These are phyloP conservation scores for Tillus elongatus DNA, from an alignment of 2,888 invertebrate genomes.

Conservation along the genomic window DNA sequence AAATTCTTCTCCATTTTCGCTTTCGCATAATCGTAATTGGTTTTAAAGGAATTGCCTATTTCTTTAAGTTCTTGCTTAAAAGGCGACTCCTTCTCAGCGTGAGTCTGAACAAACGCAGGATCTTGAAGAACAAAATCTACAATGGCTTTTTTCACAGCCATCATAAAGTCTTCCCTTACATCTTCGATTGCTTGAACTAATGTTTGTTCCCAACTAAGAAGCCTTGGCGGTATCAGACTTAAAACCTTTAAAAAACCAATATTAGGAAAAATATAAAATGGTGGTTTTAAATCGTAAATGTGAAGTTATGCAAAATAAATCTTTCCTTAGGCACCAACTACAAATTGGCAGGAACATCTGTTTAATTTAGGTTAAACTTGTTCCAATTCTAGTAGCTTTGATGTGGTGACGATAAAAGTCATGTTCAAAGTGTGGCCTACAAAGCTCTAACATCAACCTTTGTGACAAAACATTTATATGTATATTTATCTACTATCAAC, in stretches of 20 bases:
- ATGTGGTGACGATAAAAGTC: too few species aligned
- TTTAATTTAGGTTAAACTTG: too few species aligned
- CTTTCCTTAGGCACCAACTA: too few species aligned
- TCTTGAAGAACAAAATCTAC: slow-evolving; percentile 86
- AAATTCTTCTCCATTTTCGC: slow-evolving; percentile 52
- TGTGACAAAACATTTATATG: too few species aligned
- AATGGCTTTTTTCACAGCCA: slow-evolving; percentile 83
- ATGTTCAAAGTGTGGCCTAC: too few species aligned
- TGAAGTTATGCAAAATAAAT: too few species aligned
- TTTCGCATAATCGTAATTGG: slow-evolving; percentile 40
- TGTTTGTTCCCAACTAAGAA: slow-evolving; percentile 54
- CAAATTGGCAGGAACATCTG: too few species aligned
- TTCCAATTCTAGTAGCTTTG: too few species aligned
- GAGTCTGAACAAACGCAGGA: slow-evolving; percentile 50
- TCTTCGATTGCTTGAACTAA: slow-evolving; percentile 60
- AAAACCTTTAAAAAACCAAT: slow-evolving; percentile 44
- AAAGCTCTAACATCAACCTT: too few species aligned
- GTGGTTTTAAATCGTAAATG: too few species aligned
- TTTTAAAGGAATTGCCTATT: slow-evolving; percentile 60
- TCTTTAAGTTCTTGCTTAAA: slow-evolving; percentile 50
- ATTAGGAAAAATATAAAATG: slow-evolving; percentile 1
- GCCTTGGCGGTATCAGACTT: slow-evolving; percentile 51
- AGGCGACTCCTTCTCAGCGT: slow-evolving; percentile 45
- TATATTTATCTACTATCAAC: too few species aligned
- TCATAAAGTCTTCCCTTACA: slow-evolving; percentile 75